Percentiles rank a stretch among this genome's conserved stretches.
phyloP scores from a whole-genome alignment of 1,140 invertebrate species.

The Ericerus pela region DNA sequence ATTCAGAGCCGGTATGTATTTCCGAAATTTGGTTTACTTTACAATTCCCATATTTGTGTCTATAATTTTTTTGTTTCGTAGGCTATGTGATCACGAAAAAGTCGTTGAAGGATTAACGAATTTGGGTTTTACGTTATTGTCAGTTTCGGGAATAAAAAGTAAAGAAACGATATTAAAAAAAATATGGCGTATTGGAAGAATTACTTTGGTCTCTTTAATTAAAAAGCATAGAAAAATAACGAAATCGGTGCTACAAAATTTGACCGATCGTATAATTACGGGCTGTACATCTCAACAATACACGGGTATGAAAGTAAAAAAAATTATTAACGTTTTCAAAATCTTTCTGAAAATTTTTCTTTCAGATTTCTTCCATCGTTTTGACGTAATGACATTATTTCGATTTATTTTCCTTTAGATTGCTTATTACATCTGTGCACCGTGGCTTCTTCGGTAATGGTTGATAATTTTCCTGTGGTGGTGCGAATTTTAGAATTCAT shows the following conservation, averaged over 20 bases:
- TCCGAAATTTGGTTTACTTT: background rate
- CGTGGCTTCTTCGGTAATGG: constrained; percentile 32
- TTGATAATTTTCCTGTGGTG: constrained; percentile 34
- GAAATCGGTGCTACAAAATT: constrained; percentile 31
- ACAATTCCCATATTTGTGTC: constrained; percentile 12
- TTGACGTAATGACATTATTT: background rate
- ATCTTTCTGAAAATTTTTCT: background rate
- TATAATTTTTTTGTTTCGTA: constrained; percentile 24
- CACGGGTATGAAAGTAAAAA: constrained; percentile 35
- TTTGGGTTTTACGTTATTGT: constrained; percentile 37
- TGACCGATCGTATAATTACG: constrained; percentile 35
- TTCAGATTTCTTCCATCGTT: too few relatives aligned
- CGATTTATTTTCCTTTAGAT: constrained; percentile 30
- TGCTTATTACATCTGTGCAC: constrained; percentile 36
- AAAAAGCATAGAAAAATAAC: constrained; percentile 34
- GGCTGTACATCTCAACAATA: constrained; percentile 33
- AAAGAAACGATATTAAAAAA: constrained; percentile 27
- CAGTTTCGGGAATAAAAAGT: constrained; percentile 27
- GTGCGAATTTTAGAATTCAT: constrained; percentile 35
- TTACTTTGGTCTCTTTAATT: constrained; percentile 36
- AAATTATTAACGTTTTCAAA: too few relatives aligned
- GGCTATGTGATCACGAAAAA: constrained; percentile 36
- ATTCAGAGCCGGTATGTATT: constrained; percentile 36
- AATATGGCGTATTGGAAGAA: constrained; percentile 33
- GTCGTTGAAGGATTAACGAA: constrained; percentile 38